These are phyloP conservation scores for Macaca fascicularis DNA, from an alignment of 2,113 vertebrate genomes.

Conservation along the genomic window DNA sequence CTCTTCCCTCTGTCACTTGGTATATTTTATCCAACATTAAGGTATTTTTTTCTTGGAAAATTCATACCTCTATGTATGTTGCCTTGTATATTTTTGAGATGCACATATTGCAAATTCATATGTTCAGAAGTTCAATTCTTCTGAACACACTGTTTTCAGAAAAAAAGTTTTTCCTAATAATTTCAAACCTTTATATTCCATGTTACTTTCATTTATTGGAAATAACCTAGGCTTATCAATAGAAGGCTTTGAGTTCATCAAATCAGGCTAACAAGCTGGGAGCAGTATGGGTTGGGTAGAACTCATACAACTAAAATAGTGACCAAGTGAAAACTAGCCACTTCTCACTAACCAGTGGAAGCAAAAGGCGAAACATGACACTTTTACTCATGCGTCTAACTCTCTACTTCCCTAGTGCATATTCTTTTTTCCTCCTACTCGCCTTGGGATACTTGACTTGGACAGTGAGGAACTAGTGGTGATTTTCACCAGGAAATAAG, in stretches of 20 bases:
- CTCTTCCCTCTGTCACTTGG: neutral
- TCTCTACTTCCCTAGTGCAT: neutral
- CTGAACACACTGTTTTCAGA: neutral
- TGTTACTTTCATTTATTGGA: slow-evolving; percentile 27
- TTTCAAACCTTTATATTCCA: neutral
- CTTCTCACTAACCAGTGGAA: neutral
- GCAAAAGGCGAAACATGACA: neutral
- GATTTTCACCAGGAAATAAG: neutral
- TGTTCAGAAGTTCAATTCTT: too few relatives aligned
- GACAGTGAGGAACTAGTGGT: neutral
- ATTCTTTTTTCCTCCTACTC: neutral
- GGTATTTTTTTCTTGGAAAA: neutral
- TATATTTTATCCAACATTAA: neutral
- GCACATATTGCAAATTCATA: neutral
- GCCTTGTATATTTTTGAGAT: neutral
- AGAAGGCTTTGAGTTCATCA: neutral
- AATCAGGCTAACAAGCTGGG: neutral
- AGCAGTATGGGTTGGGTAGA: neutral
- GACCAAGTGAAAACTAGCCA: neutral
- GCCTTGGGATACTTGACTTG: neutral
- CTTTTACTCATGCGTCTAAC: neutral
- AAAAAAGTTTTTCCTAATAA: neutral
- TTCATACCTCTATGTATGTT: neutral
- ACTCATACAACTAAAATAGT: neutral
- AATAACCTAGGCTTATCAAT: neutral